Base-by-base conservation (phyloP, 2,113 vertebrate species). In the Dasyprocta punctata region DNA sequence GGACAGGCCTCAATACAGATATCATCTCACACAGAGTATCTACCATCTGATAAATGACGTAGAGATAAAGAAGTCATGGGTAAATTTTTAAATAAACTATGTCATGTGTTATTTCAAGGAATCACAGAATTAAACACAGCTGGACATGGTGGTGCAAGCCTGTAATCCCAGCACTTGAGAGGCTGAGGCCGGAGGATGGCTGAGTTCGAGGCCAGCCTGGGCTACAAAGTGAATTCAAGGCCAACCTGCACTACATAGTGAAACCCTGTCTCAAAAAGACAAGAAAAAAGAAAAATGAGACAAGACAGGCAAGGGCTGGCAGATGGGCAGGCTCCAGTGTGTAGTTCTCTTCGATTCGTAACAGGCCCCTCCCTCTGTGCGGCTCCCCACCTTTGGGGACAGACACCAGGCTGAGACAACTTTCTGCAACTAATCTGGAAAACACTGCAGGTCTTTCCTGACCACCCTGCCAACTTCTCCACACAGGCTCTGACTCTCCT, bases 1-100 rank as follows among this genome's bases (percentile, higher is more conserved):
- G 49, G n/a, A 81, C n/a, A 90, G 33, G 7, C 10, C 49, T 82
- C 20, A 75, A 75, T 26, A 67, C 38, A 87, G 82, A 56, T 84
- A 33, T 80, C 36, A 49, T n/a, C 44, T 7, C 6, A 73, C 16
- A 22, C 6, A 90, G 38, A 69, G 11, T 58, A 95, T 78, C 20
- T 83, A 65, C 28, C 67, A 84, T 17, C 82, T 90, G 71, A 85
- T 75, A 88, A 92, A 63, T 52, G 47, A 94, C 28, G 60, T 56
- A 85, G 14, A 81, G 26, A 54, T 61, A 14, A 83, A 92, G 20
- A 75, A 92, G 30, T 52, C 54, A 67, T 33, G 38, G 56, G 8
- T 30, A 92, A 54, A 54, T 80, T 85, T 93, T 78, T 60, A 83
- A 94, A 67, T 54, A 81, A 88, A 95, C 93, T 61, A 36, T 82